Evolutionary conservation across 2,888 invertebrate species (phyloP).

Genomic region (Nemoura dubitans): DNA sequence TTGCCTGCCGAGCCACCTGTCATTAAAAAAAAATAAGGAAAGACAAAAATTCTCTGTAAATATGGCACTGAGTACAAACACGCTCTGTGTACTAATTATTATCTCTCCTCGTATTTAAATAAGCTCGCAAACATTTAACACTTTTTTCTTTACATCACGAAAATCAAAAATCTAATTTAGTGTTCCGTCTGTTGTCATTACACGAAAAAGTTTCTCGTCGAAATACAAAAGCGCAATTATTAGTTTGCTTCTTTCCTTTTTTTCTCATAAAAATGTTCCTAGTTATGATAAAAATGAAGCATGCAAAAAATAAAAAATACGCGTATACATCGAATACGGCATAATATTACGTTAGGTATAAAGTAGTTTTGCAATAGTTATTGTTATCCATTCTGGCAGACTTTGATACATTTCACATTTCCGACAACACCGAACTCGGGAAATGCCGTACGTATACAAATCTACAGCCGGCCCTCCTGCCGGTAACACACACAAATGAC

Average conservation of each 20-base stretch:
- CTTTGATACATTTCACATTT: slow-evolving; percentile 46
- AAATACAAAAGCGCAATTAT: slow-evolving; percentile 43
- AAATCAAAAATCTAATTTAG: slow-evolving; percentile 41
- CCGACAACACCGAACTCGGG: slow-evolving; percentile 48
- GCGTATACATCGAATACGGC: slow-evolving; percentile 37
- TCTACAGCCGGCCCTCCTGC: slow-evolving; percentile 26
- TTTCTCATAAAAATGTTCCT: slow-evolving; percentile 33
- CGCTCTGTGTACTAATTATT: slow-evolving; percentile 45
- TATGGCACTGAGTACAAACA: slow-evolving; percentile 53
- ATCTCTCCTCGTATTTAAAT: slow-evolving; percentile 51
- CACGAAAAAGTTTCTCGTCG: slow-evolving; percentile 15
- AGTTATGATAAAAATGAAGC: slow-evolving; percentile 46
- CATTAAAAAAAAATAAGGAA: slow-evolving; percentile 48
- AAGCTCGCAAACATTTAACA: slow-evolving; percentile 53
- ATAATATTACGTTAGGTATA: slow-evolving; percentile 31
- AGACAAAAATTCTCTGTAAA: slow-evolving; percentile 49
- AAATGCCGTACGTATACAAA: slow-evolving; percentile 43
- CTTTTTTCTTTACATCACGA: slow-evolving; percentile 41
- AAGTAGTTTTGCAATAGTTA: slow-evolving; percentile 40
- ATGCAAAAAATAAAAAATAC: slow-evolving; percentile 47
- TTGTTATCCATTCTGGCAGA: slow-evolving; percentile 42
- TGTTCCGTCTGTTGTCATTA: slow-evolving; percentile 23
- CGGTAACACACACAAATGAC: slow-evolving; percentile 28
- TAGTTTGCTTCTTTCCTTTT: slow-evolving; percentile 36
- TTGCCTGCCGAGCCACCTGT: slow-evolving; percentile 52